Percentiles rank a stretch among this genome's conserved stretches.
Evolutionary conservation across 2,113 vertebrate genomes (phyloP).

Genomic region (Leptocoma aspasia): DNA sequence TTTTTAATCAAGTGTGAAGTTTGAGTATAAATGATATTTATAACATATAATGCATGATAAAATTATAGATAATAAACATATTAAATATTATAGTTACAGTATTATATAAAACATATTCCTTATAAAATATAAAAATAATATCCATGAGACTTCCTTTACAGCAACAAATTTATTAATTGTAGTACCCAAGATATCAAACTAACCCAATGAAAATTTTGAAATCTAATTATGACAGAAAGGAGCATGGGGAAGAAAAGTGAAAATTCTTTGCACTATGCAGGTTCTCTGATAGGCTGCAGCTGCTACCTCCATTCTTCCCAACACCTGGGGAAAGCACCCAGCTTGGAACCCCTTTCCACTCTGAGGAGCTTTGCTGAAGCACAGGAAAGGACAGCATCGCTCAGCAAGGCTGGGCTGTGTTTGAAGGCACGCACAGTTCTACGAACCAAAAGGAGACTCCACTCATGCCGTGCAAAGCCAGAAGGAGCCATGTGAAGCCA

Average conservation of each 20-base stretch:
- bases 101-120: background rate
- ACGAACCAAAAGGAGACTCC: background rate
- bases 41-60: background rate
- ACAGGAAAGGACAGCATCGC: background rate
- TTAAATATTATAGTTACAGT: background rate
- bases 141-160: background rate
- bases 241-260: background rate
- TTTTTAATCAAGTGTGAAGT: background rate
- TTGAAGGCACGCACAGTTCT: background rate
- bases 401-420: fast-evolving
- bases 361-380: background rate
- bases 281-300: background rate
- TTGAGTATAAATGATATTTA: background rate
- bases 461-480: background rate
- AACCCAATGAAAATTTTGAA: background rate
- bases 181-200: background rate
- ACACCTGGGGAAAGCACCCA: background rate
- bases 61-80: background rate
- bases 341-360: background rate
- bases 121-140: background rate
- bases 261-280: fast-evolving
- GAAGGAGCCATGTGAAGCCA: background rate
- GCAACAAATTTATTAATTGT: background rate
- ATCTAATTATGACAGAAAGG: background rate
- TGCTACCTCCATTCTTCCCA: background rate